Base-by-base conservation (phyloP, 2,797 vertebrate genomes). In the Eutrigla gurnardus region DNA sequence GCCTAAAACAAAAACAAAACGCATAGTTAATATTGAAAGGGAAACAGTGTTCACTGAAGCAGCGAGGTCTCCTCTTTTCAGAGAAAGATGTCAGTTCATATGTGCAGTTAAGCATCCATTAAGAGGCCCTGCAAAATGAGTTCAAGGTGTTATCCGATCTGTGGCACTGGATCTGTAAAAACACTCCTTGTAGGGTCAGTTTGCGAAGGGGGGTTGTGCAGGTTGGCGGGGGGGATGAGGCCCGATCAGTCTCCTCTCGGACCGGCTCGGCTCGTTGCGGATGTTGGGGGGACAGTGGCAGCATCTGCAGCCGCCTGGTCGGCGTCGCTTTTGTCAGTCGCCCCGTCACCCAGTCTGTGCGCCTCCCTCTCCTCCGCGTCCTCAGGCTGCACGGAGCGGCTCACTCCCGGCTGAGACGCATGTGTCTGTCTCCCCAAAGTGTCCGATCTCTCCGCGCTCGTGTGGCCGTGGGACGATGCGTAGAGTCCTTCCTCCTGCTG, bases 131-230 rank as follows among this genome's bases (percentile, higher is more conserved):
- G 81, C 66, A 73, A 66, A 57, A 57, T 33, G 15, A 75, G 65
- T 80, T 73, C 18, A 47, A 83, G 69, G 75, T 77, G 77, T 81
- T 81, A 89, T 93, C 93, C 93, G 87, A 93, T 91, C 91, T 75
- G 88, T 89, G 88, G 90, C 73, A 65, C 64, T 63, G 74, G 81
- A 76, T 86, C 88, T 82, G 81, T 75, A 66, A 90, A 90, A 91
- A 86, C 85, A 82, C 82, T 86, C 81, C 84, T 65, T 70, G 58
- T 67, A 66, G 69, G 75, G 77, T 77, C 55, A 66, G 61, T 74
- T 59, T 59, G 10, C 70, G 70, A 39, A n/a, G 45, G 47, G 39
- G 36, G 36, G 39, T 37, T 14, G 61, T 61, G 40, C 11, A 53
- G 42, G 69, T 55, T 14, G 58, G 15, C 52, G 47, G 32, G 17